Base-by-base conservation (phyloP, 37 sponge, comb jelly and placozoan genomes). In the Eunapius fragilis region DNA sequence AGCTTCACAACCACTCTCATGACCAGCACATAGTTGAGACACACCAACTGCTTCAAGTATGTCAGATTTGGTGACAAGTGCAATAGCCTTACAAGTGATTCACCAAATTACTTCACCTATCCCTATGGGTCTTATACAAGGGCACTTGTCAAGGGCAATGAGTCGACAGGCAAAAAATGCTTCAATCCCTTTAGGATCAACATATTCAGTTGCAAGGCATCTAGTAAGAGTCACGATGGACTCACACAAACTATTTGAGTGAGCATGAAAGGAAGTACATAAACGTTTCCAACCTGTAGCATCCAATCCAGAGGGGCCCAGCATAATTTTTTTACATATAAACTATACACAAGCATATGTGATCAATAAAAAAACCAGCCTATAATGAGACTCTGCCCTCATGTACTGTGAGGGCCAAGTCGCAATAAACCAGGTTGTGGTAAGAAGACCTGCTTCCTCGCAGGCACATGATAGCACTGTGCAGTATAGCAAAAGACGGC, bases 21-120 rank as follows among this genome's bases (percentile, higher is more conserved):
- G 93, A 31, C 93, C 93, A 41, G 93, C 93, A 70, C 87, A 85
- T 31, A 88, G 74, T 67, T 92, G 89, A n/a, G 81, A n/a, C 31
- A 83, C 69, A 30, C 89, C 89, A 23, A 80, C 87, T 68, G 82
- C 88, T n/a, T 84, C 68, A 30, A 50, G 50, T 3, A 92, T 81
- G 41, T 87, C 84, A 26, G 68, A 37, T 26, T 70, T 75, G 32
- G 88, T 25, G 28, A 70, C 30, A 11, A n/a, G 70, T 67, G 86
- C 76, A 31, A 82, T 71, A 30, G 89, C 83, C 41, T 70, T 85
- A 27, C 86, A 82, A 30, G 85, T 85, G 47, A 92, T 82, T 45
- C 87, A 23, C 3, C 89, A 17, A 31, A 31, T 68, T 23, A 80
- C 77, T 68, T 89, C 89, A 25, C 89, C 86, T 31, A 89, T 67